phyloP scores from a whole-genome alignment of 2,888 invertebrate genomes.

The Drosophila anomelani region DNA sequence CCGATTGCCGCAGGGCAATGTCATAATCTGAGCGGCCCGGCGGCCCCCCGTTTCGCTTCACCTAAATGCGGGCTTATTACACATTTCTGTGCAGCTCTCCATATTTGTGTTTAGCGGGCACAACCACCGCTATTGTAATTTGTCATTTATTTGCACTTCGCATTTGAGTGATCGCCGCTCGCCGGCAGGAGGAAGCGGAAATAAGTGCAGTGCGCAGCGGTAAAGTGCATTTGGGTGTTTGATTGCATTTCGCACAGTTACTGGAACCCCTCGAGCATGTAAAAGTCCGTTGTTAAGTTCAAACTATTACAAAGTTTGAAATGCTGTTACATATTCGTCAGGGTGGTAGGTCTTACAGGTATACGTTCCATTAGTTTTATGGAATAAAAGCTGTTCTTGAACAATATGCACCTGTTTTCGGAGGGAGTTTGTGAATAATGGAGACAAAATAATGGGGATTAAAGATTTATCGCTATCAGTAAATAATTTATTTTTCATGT shows the following conservation, averaged over 20 bases:
- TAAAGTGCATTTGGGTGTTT: conserved; percentile 52
- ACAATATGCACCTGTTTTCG: not conserved
- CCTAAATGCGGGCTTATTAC: conserved; percentile 23
- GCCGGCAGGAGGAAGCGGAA: conserved; percentile 69
- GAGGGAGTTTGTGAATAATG: not conserved
- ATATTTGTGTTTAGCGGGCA: conserved; percentile 36
- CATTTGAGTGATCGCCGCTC: conserved; percentile 57
- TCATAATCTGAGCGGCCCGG: conserved; percentile 54
- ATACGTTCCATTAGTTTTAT: not conserved
- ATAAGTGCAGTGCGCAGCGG: conserved; percentile 54
- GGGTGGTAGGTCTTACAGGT: not conserved
- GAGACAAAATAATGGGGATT: not conserved
- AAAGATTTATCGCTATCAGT: too few species aligned
- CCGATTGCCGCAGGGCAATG: conserved; percentile 44
- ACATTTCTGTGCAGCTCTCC: conserved; percentile 7
- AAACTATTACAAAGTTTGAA: not conserved
- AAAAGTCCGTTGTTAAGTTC: conserved; percentile 9
- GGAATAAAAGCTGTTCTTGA: not conserved
- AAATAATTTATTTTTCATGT: not conserved
- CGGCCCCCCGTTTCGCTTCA: conserved; percentile 65
- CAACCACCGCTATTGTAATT: conserved; percentile 59
- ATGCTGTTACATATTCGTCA: not conserved
- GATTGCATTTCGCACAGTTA: conserved; percentile 39
- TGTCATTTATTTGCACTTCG: conserved; percentile 77
- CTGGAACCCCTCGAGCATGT: conserved; percentile 26